Conservation (phyloP, 92 coral and sea anemone genomes). For the Actinernus sp. region DNA sequence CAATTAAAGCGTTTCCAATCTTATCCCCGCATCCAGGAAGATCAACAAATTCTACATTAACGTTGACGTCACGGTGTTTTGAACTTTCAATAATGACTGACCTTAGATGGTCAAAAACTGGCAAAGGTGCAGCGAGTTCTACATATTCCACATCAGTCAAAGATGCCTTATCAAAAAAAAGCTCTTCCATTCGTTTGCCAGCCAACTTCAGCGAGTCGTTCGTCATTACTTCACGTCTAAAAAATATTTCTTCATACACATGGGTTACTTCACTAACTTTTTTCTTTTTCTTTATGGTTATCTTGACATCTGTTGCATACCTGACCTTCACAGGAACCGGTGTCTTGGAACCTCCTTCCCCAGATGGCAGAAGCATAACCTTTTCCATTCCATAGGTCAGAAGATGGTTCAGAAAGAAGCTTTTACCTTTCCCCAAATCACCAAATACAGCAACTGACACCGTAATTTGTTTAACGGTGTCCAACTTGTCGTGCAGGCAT, state of each 20-base stretch:
- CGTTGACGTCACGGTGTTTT: constrained; percentile 33
- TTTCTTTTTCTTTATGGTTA: constrained; percentile 11
- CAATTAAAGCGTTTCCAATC: constrained; percentile 36
- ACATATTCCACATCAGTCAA: constrained; percentile 7
- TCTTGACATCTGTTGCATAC: constrained; percentile 18
- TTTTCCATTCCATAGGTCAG: constrained; percentile 9
- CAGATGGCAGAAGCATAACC: constrained; percentile 51
- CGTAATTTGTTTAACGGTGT: constrained; percentile 28
- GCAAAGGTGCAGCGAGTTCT: constrained; percentile 52
- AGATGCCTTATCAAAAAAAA: neutral
- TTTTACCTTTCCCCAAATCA: constrained; percentile 57
- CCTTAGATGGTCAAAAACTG: constrained; percentile 18
- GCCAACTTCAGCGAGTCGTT: too few relatives aligned
- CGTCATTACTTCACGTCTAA: too few relatives aligned
- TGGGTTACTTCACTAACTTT: too few relatives aligned
- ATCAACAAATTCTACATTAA: constrained; percentile 54
- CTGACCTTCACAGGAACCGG: constrained; percentile 54
- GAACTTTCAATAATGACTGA: constrained; percentile 5
- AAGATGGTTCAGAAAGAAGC: constrained; percentile 49
- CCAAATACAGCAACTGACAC: constrained; percentile 59
- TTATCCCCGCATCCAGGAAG: constrained; percentile 50
- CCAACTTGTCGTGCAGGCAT: constrained; percentile 16
- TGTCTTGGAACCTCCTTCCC: constrained; percentile 33
- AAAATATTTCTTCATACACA: too few relatives aligned
- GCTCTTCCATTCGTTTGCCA: too few relatives aligned